Percentiles rank a stretch among this genome's conserved stretches.
Evolutionary conservation across 2,888 invertebrate genomes (phyloP).

Genomic region (Athrips mouffetella): DNA sequence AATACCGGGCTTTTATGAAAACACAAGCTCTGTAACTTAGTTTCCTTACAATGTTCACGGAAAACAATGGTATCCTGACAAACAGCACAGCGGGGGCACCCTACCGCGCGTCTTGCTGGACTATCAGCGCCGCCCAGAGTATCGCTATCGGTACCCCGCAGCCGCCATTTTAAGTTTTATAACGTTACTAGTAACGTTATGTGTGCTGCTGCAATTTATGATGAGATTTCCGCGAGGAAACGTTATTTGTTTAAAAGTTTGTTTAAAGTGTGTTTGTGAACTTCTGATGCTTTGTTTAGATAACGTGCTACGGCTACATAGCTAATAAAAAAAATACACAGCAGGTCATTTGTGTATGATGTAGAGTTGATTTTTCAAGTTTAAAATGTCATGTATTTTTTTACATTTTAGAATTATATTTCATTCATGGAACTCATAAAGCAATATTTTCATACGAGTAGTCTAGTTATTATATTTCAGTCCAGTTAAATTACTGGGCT

Average conservation of each 20-base stretch:
- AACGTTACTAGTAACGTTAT: conserved; percentile 28
- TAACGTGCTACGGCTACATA: too few species aligned
- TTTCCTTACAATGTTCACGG: background rate
- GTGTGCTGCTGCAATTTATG: conserved; percentile 18
- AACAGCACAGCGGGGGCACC: conserved; percentile 4
- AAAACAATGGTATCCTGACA: background rate
- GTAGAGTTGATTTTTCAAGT: too few species aligned
- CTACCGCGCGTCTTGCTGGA: conserved; percentile 19
- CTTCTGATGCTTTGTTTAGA: too few species aligned
- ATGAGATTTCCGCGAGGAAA: background rate
- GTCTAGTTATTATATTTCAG: too few species aligned
- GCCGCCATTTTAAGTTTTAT: conserved; percentile 31
- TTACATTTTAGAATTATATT: too few species aligned
- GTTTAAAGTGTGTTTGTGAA: background rate
- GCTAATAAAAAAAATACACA: too few species aligned
- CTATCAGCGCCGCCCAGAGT: conserved; percentile 23
- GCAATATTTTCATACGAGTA: too few species aligned
- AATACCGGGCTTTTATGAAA: too few species aligned
- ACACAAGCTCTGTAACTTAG: background rate
- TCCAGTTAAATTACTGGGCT: too few species aligned
- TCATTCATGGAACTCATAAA: too few species aligned
- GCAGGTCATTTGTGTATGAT: too few species aligned
- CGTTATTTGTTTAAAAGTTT: background rate
- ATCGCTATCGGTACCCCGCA: conserved; percentile 27
- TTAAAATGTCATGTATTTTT: too few species aligned